Percentiles rank a stretch among this genome's conserved stretches.
These are phyloP conservation scores for Cheilosia variabilis DNA, from an alignment of 2,888 invertebrate species.

Conservation along the genomic window DNA sequence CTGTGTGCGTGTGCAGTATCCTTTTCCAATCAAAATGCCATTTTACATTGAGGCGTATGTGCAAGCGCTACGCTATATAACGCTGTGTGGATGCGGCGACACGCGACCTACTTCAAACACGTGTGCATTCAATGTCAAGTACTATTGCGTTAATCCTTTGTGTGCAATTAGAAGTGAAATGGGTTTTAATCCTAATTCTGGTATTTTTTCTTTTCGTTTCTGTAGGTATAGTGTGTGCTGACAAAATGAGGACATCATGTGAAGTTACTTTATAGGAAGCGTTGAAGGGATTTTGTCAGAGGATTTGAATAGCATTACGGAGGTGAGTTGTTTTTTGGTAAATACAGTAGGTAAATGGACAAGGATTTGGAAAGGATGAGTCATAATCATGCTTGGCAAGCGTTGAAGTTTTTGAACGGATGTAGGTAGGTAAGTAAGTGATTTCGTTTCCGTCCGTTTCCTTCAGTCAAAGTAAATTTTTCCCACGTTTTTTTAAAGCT, in stretches of 20 bases:
- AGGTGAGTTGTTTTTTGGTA: no score
- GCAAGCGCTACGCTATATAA: not conserved
- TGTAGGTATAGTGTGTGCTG: not conserved
- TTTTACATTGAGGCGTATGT: constrained; percentile 18
- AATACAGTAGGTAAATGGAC: no score
- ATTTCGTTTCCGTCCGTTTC: no score
- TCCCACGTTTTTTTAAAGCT: no score
- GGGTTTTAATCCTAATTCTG: constrained; percentile 52
- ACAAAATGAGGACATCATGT: constrained; percentile 11
- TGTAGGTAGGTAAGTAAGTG: no score
- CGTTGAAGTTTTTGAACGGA: no score
- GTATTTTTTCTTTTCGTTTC: constrained; percentile 16
- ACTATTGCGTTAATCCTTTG: constrained; percentile 60
- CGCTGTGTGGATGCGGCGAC: constrained; percentile 38
- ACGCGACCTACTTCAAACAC: constrained; percentile 66
- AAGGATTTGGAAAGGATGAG: no score
- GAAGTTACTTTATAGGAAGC: no score
- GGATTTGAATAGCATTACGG: not conserved
- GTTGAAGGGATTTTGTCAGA: constrained; percentile 20
- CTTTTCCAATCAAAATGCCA: constrained; percentile 41
- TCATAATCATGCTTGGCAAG: no score
- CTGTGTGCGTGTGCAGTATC: constrained; percentile 7
- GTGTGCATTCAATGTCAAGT: constrained; percentile 70
- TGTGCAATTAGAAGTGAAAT: constrained; percentile 64
- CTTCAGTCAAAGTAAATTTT: no score